Base-by-base conservation (phyloP, 2,797 vertebrate genomes). In the Pseudomugil tenellus region DNA sequence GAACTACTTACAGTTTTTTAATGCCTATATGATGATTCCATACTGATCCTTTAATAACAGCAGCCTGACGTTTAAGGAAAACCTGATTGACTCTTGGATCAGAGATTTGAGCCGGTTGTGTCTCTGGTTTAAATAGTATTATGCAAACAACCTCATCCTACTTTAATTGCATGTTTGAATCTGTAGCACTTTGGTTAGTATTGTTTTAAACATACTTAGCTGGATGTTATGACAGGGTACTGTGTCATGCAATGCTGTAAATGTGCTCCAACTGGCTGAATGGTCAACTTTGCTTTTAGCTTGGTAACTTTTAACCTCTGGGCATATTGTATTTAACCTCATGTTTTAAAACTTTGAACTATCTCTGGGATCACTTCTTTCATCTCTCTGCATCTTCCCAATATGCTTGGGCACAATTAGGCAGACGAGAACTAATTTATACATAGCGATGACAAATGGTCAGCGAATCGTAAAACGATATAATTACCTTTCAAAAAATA, bases 401-500 rank as follows among this genome's bases (percentile, higher is more conserved):
- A 76, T 84, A 77, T 85, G 84, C 84, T 53, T 57, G 78, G 62
- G 85, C 84, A 88, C 90, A 93, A 93, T 93, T 93, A 93, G 79
- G 49, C 63, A 89, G 91, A 87, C 84, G 60, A 79, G 76, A 85
- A 72, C 86, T 91, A 92, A 93, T 94, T 93, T 93, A 91, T 86
- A 88, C 85, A 88, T 89, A 73, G 84, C 54, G 86, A 87, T 93
- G 92, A 93, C 93, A 90, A 93, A 89, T 80, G 89, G 88, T 92
- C 92, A 93, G 85, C 78, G 92, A 92, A 89, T 92, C 76, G 81
- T 93, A 93, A 92, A 93, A 91, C 41, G 46, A 91, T 92, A 91
- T 95, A 94, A 95, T 94, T 94, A 94, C 92, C 92, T 92, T 90
- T 94, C 91, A 94, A 86, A 93, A 91, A 82, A 91, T 89, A 92